Conservation (phyloP, 2,888 invertebrate species). For the Microdon myrmicae region DNA sequence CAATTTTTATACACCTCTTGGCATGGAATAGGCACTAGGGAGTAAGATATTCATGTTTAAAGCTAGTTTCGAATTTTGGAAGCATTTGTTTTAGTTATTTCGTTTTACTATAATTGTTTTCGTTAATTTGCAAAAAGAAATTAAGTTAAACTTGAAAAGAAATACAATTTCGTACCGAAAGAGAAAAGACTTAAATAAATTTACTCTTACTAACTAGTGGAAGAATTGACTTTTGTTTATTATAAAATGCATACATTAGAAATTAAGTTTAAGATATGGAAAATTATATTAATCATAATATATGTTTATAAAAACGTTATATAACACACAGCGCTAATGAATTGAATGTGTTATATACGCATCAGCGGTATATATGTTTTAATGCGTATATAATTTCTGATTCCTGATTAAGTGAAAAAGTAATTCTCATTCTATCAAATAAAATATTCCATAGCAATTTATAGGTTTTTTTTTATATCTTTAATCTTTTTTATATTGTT, state of each 20-base stretch:
- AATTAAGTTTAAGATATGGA: constrained; percentile 39
- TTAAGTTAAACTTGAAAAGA: too few relatives aligned
- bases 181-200: constrained; percentile 16
- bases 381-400: constrained; percentile 26
- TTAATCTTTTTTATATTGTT: constrained; percentile 26
- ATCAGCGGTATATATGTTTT: too few relatives aligned
- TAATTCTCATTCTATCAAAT: constrained; percentile 17
- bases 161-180: constrained; percentile 20
- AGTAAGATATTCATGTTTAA: too few relatives aligned
- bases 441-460: constrained; percentile 30
- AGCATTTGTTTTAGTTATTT: too few relatives aligned
- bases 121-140: too few relatives aligned
- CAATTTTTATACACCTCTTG: too few relatives aligned
- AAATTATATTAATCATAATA: constrained; percentile 12
- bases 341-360: constrained; percentile 42
- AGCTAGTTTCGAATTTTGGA: too few relatives aligned
- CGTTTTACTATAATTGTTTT: too few relatives aligned
- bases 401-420: constrained; percentile 45
- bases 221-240: constrained; percentile 54
- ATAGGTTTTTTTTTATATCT: constrained; percentile 18
- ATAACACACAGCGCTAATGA: constrained; percentile 52
- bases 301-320: constrained; percentile 34
- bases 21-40: too few relatives aligned
- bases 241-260: constrained; percentile 49
- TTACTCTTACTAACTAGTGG: constrained; percentile 40